Evolutionary conservation across 2,888 invertebrate genomes (phyloP).

Genomic region (Drosophila emarginata): DNA sequence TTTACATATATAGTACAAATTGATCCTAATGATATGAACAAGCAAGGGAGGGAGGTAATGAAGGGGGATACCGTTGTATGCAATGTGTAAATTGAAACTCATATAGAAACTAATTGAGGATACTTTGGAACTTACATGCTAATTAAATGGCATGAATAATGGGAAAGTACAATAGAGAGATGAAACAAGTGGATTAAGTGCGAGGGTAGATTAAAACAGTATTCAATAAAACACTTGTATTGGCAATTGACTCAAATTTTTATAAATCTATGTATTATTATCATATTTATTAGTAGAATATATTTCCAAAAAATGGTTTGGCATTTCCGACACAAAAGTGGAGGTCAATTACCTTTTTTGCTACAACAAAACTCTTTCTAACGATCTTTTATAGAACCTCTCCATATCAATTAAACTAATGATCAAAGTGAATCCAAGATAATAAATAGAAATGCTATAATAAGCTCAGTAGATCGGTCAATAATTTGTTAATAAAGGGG

Average conservation of each 20-base stretch:
- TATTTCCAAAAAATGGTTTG: no score
- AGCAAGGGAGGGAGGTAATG: neutral
- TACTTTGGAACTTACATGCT: neutral
- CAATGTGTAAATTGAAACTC: constrained; percentile 5
- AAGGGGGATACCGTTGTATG: neutral
- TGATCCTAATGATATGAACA: neutral
- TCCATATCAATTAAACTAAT: neutral
- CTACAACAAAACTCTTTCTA: neutral
- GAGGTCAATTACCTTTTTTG: neutral
- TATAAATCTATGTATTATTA: no score
- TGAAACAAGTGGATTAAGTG: neutral
- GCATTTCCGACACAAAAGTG: no score
- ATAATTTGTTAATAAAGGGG: neutral
- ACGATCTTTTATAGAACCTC: neutral
- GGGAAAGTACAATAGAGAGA: constrained; percentile 1
- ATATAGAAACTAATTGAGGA: neutral
- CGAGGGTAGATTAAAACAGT: neutral
- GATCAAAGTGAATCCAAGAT: neutral
- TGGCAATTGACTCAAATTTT: no score
- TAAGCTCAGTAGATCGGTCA: neutral
- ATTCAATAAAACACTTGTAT: no score
- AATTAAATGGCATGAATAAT: neutral
- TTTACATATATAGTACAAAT: neutral
- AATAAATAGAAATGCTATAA: neutral
- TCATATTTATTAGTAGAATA: no score